These are phyloP conservation scores for Penaeus japonicus DNA, from an alignment of 1,140 invertebrate species.

Conservation along the genomic window DNA sequence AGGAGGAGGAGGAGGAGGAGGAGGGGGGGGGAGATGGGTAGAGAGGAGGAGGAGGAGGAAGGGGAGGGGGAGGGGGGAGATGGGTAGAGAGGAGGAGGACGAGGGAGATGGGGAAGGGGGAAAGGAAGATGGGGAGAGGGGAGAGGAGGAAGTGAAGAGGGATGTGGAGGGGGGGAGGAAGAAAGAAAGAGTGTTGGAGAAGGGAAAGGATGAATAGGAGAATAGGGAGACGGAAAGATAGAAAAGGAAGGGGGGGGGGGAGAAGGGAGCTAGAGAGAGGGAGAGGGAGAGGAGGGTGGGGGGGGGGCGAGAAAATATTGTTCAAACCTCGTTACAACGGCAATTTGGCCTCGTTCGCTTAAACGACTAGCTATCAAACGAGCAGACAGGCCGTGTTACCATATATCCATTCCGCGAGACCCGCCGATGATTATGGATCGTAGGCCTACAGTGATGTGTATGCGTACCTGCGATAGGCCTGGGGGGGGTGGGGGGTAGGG, in stretches of 20 bases:
- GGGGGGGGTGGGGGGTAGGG: background rate
- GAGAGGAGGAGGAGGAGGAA: no score
- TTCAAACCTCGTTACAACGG: conserved; percentile 28
- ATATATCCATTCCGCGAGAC: no score
- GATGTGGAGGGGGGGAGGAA: background rate
- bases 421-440: background rate
- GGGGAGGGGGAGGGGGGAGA: no score
- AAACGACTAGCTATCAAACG: no score
- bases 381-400: no score
- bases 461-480: background rate
- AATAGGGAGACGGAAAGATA: no score
- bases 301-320: conserved; percentile 11
- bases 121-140: background rate
- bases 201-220: background rate
- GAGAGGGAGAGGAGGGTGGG: background rate
- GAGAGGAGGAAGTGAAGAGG: background rate
- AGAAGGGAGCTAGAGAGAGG: background rate
- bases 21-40: background rate
- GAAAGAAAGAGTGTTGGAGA: background rate
- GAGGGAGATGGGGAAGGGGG: background rate
- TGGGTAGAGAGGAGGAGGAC: no score
- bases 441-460: background rate
- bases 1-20: background rate
- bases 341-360: no score
- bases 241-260: no score